Percentiles rank a stretch among this genome's conserved stretches.
Conservation (phyloP, 2,797 vertebrate genomes). For the Nasua narica region DNA sequence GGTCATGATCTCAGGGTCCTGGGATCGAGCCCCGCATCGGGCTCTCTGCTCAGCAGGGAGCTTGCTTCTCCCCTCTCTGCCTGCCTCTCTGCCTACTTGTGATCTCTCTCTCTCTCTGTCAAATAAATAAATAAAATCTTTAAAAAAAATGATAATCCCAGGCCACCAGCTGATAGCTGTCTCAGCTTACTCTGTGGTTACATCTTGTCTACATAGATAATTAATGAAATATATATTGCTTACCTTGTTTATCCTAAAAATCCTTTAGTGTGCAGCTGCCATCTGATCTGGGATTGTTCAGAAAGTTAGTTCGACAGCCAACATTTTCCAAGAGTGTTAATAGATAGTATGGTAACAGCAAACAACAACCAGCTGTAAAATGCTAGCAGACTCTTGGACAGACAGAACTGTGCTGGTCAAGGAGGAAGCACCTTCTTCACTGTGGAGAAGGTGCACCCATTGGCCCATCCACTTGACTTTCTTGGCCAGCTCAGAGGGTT, state of each 20-base stretch:
- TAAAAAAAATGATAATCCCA: too few species aligned
- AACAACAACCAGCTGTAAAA: not conserved
- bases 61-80: too few species aligned
- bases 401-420: not conserved
- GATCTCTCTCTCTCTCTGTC: too few species aligned
- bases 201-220: not conserved
- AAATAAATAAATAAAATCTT: too few species aligned
- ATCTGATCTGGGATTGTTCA: not conserved
- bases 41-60: too few species aligned
- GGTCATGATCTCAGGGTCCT: too few species aligned
- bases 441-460: not conserved
- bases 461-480: not conserved
- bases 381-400: not conserved
- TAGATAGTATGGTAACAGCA: not conserved
- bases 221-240: not conserved
- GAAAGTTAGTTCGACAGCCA: not conserved
- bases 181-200: not conserved
- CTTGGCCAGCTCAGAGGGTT: not conserved
- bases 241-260: not conserved
- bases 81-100: too few species aligned
- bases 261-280: too few species aligned
- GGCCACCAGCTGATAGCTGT: not conserved
- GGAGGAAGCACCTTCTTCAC: not conserved
- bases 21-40: too few species aligned
- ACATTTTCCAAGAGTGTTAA: not conserved